Percentiles rank a stretch among this genome's conserved stretches.
Evolutionary conservation across 2,797 vertebrate species (phyloP).

Genomic region (Enteromius radiatus): DNA sequence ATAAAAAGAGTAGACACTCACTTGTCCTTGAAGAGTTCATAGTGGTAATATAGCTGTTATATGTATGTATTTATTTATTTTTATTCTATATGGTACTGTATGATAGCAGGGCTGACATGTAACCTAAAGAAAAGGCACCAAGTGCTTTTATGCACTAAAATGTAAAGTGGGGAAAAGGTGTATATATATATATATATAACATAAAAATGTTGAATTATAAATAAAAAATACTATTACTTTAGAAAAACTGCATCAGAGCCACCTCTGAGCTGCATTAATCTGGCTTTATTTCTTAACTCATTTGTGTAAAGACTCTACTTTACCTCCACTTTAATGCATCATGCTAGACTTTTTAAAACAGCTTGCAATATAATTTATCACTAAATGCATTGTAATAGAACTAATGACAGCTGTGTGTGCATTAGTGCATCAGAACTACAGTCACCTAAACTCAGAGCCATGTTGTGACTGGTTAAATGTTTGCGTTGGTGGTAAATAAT

Average conservation of each 20-base stretch:
- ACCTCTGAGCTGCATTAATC: not conserved
- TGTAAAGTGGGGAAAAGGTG: not conserved
- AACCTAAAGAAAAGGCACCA: not conserved
- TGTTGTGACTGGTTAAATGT: constrained; percentile 1
- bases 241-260: not conserved
- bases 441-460: not conserved
- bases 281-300: not conserved
- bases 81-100: not conserved
- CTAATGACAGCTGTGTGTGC: not conserved
- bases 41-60: not conserved
- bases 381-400: not conserved
- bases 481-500: not conserved
- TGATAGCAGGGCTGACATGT: too few relatives aligned
- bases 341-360: not conserved
- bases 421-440: not conserved
- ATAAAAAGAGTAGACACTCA: not conserved
- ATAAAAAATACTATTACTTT: not conserved
- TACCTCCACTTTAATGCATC: not conserved
- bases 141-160: not conserved
- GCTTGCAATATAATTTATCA: not conserved
- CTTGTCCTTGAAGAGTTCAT: constrained; percentile 6
- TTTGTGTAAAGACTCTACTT: not conserved
- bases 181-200: too few relatives aligned
- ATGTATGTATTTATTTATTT: not conserved
- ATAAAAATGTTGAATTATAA: not conserved